These are phyloP conservation scores for Meloe dianella DNA, from an alignment of 2,888 invertebrate genomes.

Conservation along the genomic window DNA sequence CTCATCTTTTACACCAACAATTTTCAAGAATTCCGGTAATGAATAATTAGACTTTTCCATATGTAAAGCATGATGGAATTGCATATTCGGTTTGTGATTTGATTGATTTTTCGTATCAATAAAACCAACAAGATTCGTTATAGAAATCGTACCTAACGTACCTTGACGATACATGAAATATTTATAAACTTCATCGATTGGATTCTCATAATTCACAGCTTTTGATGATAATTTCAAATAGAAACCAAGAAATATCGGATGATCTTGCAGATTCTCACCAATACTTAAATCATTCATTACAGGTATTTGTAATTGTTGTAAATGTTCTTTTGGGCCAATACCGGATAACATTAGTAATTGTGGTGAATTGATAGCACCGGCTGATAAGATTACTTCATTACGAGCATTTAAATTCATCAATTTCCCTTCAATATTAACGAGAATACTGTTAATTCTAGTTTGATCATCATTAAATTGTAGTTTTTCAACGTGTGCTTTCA, in stretches of 20 bases:
- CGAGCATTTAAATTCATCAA: constrained; percentile 55
- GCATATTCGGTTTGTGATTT: constrained; percentile 63
- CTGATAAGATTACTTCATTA: constrained; percentile 70
- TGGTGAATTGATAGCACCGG: constrained; percentile 71
- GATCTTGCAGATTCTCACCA: constrained; percentile 66
- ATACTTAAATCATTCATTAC: constrained; percentile 61
- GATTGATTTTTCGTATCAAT: constrained; percentile 59
- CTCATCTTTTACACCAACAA: constrained; percentile 49
- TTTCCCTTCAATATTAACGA: constrained; percentile 52
- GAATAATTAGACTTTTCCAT: constrained; percentile 47
- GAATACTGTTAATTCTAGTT: constrained; percentile 60
- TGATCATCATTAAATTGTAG: constrained; percentile 62
- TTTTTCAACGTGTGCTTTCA: constrained; percentile 64
- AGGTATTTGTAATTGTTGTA: constrained; percentile 59
- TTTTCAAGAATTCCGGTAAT: constrained; percentile 25
- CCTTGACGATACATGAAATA: constrained; percentile 64
- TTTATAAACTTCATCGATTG: constrained; percentile 52
- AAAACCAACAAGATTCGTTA: constrained; percentile 61
- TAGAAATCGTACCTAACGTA: constrained; percentile 58
- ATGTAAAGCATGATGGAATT: constrained; percentile 46
- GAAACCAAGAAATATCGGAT: constrained; percentile 56
- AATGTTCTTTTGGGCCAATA: constrained; percentile 63
- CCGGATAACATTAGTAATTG: constrained; percentile 75
- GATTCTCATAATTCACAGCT: constrained; percentile 17
- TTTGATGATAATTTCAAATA: constrained; percentile 32